Conservation (phyloP, 30 jellyfish, hydroid and myxozoan species). For the Mastigias papua region DNA sequence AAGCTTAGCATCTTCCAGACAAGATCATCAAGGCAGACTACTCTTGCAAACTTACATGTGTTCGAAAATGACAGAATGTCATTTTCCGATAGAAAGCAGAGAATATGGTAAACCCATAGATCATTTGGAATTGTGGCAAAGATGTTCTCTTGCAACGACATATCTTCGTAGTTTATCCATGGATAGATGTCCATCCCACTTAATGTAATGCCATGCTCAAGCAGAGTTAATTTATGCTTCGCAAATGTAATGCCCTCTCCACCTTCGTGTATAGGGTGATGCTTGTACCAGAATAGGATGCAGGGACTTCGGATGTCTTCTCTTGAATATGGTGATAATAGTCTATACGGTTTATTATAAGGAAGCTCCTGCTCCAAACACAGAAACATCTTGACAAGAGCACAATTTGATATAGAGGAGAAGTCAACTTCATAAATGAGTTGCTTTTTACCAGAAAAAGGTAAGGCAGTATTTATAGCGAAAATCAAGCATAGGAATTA, state of each 20-base stretch:
- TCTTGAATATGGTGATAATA: conserved; percentile 38
- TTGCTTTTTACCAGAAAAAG: background rate
- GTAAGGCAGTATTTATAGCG: background rate
- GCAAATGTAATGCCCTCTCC: conserved; percentile 79
- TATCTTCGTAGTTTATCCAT: background rate
- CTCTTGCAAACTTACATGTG: conserved; percentile 56
- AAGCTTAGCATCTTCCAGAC: conserved; percentile 63
- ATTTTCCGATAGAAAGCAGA: conserved; percentile 10
- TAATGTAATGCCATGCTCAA: conserved; percentile 21
- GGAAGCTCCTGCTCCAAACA: background rate
- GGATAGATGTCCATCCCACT: background rate
- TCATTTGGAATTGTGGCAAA: conserved; percentile 12
- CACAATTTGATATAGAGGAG: background rate
- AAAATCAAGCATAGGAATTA: too few relatives aligned
- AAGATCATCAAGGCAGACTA: conserved; percentile 32
- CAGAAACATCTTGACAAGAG: background rate
- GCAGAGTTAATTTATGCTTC: conserved; percentile 55
- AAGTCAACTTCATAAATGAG: background rate
- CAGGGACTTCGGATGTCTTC: conserved; percentile 57
- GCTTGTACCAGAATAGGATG: conserved; percentile 61
- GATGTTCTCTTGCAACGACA: background rate
- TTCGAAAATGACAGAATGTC: conserved; percentile 42
- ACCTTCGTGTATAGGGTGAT: conserved; percentile 27
- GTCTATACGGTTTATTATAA: conserved; percentile 39
- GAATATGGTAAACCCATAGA: conserved; percentile 35